Evolutionary conservation across 2,797 vertebrate genomes (phyloP).

Genomic region (Macroramphosus scolopax): DNA sequence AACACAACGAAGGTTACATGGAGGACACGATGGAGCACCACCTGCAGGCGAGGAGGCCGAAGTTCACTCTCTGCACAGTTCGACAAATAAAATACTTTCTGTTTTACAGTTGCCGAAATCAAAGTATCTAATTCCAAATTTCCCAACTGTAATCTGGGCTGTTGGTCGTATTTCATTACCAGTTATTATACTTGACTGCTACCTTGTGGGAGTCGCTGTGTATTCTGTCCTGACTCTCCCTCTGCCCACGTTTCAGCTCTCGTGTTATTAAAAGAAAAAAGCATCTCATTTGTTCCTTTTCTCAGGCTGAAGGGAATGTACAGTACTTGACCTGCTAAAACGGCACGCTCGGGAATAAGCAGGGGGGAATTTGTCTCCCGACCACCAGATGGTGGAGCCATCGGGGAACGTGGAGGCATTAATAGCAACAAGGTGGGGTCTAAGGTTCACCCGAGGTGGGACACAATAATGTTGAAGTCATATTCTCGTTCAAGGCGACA

Average conservation of each 20-base stretch:
- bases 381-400: constrained; percentile 63
- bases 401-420: constrained; percentile 44
- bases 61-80: too few relatives aligned
- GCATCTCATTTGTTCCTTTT: constrained; percentile 23
- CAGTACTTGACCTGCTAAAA: constrained; percentile 54
- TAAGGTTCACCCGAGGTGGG: constrained; percentile 25
- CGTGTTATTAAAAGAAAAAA: constrained; percentile 10
- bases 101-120: too few relatives aligned
- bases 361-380: constrained; percentile 30
- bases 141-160: too few relatives aligned
- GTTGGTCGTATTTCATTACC: too few relatives aligned
- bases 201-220: constrained; percentile 39
- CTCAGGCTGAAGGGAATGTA: constrained; percentile 38
- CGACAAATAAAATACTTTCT: too few relatives aligned
- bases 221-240: constrained; percentile 25
- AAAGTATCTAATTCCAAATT: too few relatives aligned
- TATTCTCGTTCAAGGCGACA: constrained; percentile 32
- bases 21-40: too few relatives aligned
- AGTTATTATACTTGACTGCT: constrained; percentile 8
- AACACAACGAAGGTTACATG: too few relatives aligned
- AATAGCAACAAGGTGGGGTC: constrained; percentile 61
- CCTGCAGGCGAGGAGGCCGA: too few relatives aligned
- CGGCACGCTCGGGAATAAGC: constrained; percentile 42
- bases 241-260: constrained; percentile 19
- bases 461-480: constrained; percentile 50